phyloP scores from a whole-genome alignment of 2,888 invertebrate genomes.

The Drosophila fulvimacula region DNA sequence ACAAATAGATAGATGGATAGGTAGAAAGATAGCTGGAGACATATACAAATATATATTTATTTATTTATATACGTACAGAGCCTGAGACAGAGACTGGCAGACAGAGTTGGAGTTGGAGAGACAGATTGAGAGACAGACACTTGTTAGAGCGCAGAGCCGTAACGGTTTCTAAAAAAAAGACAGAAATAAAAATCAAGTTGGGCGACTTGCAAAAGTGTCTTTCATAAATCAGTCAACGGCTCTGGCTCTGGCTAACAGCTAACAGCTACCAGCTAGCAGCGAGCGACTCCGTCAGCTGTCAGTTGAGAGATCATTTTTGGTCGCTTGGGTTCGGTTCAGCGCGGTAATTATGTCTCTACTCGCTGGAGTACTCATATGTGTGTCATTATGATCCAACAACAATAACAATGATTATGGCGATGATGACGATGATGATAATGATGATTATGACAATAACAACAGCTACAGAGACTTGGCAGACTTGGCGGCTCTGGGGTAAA shows the following conservation, averaged over 20 bases:
- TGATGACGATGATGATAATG: not conserved
- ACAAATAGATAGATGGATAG: slow-evolving; percentile 21
- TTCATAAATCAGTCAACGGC: slow-evolving; percentile 75
- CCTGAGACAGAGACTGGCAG: not conserved
- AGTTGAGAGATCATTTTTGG: slow-evolving; percentile 67
- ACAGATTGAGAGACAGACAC: slow-evolving; percentile 38
- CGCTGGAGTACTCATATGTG: slow-evolving; percentile 39
- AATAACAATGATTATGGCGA: not conserved
- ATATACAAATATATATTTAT: not conserved
- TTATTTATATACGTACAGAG: not conserved
- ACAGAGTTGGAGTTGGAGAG: slow-evolving; percentile 5
- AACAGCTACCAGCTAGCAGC: slow-evolving; percentile 4
- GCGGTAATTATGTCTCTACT: slow-evolving; percentile 57
- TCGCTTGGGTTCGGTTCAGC: slow-evolving; percentile 66
- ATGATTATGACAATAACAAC: slow-evolving; percentile 5
- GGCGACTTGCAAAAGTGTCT: slow-evolving; percentile 79
- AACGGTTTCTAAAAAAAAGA: slow-evolving; percentile 63
- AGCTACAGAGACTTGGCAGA: slow-evolving; percentile 38
- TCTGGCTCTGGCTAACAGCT: slow-evolving; percentile 59
- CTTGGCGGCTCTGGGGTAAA: slow-evolving; percentile 61
- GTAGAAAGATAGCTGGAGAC: slow-evolving; percentile 7
- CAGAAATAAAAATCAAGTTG: slow-evolving; percentile 65
- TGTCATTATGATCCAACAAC: slow-evolving; percentile 56
- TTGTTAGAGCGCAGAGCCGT: slow-evolving; percentile 63
- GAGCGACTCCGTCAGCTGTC: slow-evolving; percentile 65